Evolutionary conservation across 1,140 invertebrate species (phyloP).

Genomic region (Anagrus nilaparvatae): DNA sequence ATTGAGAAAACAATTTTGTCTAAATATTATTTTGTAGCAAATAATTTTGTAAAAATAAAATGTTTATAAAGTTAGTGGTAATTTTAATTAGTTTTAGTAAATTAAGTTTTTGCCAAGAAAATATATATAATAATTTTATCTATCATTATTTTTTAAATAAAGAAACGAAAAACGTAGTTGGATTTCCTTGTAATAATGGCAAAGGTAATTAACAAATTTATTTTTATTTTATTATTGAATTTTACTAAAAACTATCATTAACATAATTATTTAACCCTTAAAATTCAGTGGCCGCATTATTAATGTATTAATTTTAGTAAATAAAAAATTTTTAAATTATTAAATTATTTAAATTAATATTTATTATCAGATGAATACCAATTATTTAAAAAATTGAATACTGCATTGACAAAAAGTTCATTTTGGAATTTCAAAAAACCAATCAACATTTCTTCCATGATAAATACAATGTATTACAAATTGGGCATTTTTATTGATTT

Average conservation of each 20-base stretch:
- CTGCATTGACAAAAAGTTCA: neutral
- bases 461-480: neutral
- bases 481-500: conserved; percentile 9
- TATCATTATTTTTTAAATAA: conserved; percentile 2
- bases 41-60: too few relatives aligned
- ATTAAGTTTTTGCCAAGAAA: conserved; percentile 1
- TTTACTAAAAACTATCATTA: too few relatives aligned
- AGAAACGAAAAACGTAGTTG: conserved; percentile 2
- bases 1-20: too few relatives aligned
- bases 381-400: conserved; percentile 2
- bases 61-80: too few relatives aligned
- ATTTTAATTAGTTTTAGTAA: too few relatives aligned
- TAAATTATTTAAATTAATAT: too few relatives aligned
- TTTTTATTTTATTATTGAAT: too few relatives aligned
- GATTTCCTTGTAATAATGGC: conserved; percentile 2
- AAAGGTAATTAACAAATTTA: conserved; percentile 1
- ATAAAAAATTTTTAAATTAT: too few relatives aligned
- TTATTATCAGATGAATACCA: neutral
- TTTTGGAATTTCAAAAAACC: conserved; percentile 1
- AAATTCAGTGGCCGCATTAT: too few relatives aligned
- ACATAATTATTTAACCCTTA: neutral
- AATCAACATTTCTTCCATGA: neutral
- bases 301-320: too few relatives aligned
- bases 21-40: too few relatives aligned
- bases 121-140: conserved; percentile 2